Percentiles rank a stretch among this genome's conserved stretches.
These are phyloP conservation scores for Drosophila nr. fundita DNA, from an alignment of 2,888 invertebrate genomes.

Conservation along the genomic window DNA sequence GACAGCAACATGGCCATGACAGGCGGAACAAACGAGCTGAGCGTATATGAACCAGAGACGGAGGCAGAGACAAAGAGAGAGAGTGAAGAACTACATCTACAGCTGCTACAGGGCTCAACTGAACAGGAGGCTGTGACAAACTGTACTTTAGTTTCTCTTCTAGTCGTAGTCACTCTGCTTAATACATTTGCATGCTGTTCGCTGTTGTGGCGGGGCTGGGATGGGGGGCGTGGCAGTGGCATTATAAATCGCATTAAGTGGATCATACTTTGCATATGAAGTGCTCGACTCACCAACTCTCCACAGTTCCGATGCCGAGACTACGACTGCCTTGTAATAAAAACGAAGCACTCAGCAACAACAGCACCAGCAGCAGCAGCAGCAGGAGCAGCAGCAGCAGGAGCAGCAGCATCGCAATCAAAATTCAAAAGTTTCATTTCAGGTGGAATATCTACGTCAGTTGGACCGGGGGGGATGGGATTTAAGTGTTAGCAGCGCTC, in stretches of 20 bases:
- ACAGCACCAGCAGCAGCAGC: conserved; percentile 41
- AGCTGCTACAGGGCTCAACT: conserved; percentile 36
- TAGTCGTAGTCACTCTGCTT: conserved; percentile 46
- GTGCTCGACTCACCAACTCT: conserved; percentile 46
- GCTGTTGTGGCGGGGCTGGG: neutral
- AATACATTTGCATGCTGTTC: conserved; percentile 63
- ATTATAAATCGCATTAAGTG: conserved; percentile 81
- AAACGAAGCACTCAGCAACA: conserved; percentile 63
- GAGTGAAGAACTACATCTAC: conserved; percentile 10
- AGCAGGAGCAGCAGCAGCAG: conserved; percentile 32
- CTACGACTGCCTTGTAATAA: conserved; percentile 52
- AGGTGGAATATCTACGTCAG: conserved; percentile 54
- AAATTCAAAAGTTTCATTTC: conserved; percentile 81
- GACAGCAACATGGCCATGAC: conserved; percentile 65
- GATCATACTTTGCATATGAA: conserved; percentile 83
- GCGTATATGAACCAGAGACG: conserved; percentile 51
- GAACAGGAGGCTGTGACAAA: conserved; percentile 13
- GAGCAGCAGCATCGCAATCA: conserved; percentile 57
- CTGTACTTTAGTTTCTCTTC: conserved; percentile 43
- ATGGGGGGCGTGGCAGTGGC: conserved; percentile 33
- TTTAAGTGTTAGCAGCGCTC: conserved; percentile 39
- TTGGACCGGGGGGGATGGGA: neutral
- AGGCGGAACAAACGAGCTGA: conserved; percentile 76
- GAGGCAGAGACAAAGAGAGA: neutral
- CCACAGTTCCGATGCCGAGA: conserved; percentile 25